phyloP scores from a whole-genome alignment of 1,140 invertebrate genomes.

The Achatina immaculata region DNA sequence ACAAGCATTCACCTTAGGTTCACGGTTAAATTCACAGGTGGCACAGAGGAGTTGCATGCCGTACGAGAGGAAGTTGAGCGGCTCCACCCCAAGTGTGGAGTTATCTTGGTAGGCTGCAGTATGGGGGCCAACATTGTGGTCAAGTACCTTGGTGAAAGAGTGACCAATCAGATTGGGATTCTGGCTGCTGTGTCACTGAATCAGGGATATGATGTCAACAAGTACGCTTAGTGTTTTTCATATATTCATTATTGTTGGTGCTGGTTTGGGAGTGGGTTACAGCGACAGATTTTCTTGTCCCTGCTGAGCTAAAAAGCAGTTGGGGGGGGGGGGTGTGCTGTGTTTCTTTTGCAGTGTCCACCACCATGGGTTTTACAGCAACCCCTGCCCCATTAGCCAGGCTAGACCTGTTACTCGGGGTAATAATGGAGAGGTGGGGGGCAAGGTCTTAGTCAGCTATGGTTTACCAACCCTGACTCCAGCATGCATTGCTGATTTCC shows the following conservation, averaged over 20 bases:
- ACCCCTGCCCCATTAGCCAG: too few species aligned
- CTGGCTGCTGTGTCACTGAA: constrained; percentile 91
- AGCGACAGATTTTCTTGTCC: too few species aligned
- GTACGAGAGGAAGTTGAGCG: constrained; percentile 83
- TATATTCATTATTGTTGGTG: neutral
- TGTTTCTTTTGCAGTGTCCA: too few species aligned
- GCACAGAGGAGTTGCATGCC: constrained; percentile 85
- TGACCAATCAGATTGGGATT: constrained; percentile 75
- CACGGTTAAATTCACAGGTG: constrained; percentile 75
- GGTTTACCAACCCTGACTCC: too few species aligned
- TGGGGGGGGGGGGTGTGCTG: too few species aligned
- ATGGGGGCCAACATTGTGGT: constrained; percentile 87
- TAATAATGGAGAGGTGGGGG: too few species aligned
- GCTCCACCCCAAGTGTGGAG: constrained; percentile 81
- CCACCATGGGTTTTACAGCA: too few species aligned
- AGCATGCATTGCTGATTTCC: too few species aligned
- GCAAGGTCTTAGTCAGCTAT: too few species aligned
- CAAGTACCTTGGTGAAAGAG: constrained; percentile 87
- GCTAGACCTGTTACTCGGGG: too few species aligned
- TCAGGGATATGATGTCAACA: constrained; percentile 90
- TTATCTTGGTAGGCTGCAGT: constrained; percentile 90
- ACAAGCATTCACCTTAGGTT: neutral
- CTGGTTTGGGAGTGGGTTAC: too few species aligned
- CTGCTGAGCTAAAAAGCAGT: too few species aligned
- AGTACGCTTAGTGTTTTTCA: constrained; percentile 75